Base-by-base conservation (phyloP, 2,113 vertebrate species). In the Pelobates fuscus region DNA sequence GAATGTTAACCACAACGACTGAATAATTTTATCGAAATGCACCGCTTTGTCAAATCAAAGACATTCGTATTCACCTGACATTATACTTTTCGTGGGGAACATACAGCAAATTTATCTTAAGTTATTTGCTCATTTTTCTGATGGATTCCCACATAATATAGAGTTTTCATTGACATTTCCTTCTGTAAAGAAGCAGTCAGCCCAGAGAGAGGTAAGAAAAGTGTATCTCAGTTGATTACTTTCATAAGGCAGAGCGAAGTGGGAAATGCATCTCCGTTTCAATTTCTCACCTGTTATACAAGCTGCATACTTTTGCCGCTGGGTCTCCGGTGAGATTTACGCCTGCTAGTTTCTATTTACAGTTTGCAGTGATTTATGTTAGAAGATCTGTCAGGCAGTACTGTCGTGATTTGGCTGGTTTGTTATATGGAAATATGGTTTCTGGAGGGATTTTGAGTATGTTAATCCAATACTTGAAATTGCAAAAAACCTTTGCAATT, bases 241-340 rank as follows among this genome's bases (percentile, higher is more conserved):
- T 77, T 67, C 55, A 68, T 11, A 20, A 68, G 64, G 41, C 64
- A 25, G 37, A 64, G 21, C 62, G 21, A 21, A 20, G 63, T 49
- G 57, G 65, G 73, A 68, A 67, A 52, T 59, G 65, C 21, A 68
- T 68, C 73, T 77, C 41, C 49, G 26, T 68, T 68, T 60, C 73
- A 77, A 68, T 77, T 77, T 77, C 73, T 77, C 73, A 77, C 73
- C 73, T 77, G 73, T 77, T 77, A 68, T 52, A 77, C 73, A 68
- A 77, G 73, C 73, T 58, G 73, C 57, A 68, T 37, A 61, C 37
- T 68, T 68, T 20, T 77, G 55, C 73, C 65, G 57, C 65, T 20
- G 65, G 73, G 64, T 61, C 64, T 68, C 73, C 64, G 24, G 65
- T 76, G 73, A 77, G 65, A 68, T 77, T 77, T 68, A 77, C 64